Conservation (phyloP, 2,113 vertebrate genomes). For the Otus sunia region DNA sequence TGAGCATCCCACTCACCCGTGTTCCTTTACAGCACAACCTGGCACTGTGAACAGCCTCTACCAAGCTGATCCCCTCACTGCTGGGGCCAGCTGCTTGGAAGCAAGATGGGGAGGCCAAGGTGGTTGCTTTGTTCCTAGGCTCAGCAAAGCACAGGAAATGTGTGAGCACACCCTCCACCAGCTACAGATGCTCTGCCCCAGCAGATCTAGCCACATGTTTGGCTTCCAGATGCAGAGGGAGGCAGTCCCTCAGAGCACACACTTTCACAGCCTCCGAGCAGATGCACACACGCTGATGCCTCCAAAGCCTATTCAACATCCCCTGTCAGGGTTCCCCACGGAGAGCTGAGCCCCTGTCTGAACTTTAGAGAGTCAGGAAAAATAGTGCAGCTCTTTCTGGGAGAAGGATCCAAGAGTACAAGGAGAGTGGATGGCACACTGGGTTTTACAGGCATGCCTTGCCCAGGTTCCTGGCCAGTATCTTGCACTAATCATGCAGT, state of each 20-base stretch:
- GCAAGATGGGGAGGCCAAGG: not conserved
- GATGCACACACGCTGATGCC: fast-evolving
- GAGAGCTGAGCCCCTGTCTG: not conserved
- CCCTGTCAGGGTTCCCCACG: not conserved
- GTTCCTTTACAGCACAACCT: not conserved
- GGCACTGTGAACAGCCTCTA: not conserved
- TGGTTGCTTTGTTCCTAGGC: not conserved
- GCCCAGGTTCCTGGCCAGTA: not conserved
- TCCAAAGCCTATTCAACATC: not conserved
- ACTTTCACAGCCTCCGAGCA: not conserved
- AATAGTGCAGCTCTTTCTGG: not conserved
- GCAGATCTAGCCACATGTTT: not conserved
- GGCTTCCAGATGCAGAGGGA: not conserved
- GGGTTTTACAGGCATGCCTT: not conserved
- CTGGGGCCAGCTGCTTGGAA: not conserved
- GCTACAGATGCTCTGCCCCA: fast-evolving
- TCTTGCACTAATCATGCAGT: not conserved
- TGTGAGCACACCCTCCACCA: not conserved
- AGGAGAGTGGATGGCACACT: not conserved
- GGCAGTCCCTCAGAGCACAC: not conserved
- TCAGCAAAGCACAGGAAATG: not conserved
- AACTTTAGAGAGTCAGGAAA: not conserved
- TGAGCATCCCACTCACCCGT: fast-evolving
- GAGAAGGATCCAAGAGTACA: not conserved
- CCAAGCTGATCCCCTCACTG: not conserved